Evolutionary conservation across 2,888 invertebrate species (phyloP).

Genomic region (Ditula angustiorana): DNA sequence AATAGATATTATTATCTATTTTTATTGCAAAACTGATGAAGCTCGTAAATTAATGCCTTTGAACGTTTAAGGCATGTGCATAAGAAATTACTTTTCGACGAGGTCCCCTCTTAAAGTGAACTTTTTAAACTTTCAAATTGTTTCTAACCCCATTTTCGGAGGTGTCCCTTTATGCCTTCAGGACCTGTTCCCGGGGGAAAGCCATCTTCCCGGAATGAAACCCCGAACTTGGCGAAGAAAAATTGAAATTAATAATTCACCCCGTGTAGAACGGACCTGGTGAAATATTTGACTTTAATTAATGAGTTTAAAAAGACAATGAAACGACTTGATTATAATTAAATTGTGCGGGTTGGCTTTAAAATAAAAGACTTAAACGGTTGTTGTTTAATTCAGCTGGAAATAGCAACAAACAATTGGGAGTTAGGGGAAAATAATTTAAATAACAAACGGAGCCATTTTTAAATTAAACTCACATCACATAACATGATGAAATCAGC

Average conservation of each 20-base stretch:
- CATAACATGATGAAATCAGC: too few relatives aligned
- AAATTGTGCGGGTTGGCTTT: constrained; percentile 5
- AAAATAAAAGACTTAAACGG: not conserved
- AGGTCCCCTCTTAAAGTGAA: not conserved
- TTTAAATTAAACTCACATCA: too few relatives aligned
- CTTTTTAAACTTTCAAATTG: not conserved
- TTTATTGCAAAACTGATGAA: too few relatives aligned
- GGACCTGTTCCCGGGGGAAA: not conserved
- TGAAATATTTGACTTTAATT: constrained; percentile 38
- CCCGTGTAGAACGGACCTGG: not conserved
- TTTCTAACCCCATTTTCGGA: not conserved
- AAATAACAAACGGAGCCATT: too few relatives aligned
- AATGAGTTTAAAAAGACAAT: constrained; percentile 34
- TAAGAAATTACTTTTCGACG: not conserved
- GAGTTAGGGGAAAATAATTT: too few relatives aligned
- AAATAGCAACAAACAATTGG: too few relatives aligned
- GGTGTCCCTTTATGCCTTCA: constrained; percentile 5
- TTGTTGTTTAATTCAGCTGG: not conserved
- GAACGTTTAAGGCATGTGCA: not conserved
- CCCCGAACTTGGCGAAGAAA: not conserved
- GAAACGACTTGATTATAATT: constrained; percentile 19
- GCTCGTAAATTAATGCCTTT: not conserved
- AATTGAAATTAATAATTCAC: constrained; percentile 35
- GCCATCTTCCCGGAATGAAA: not conserved
- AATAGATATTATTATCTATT: too few relatives aligned